Evolutionary conservation across 2,797 vertebrate genomes (phyloP).

Genomic region (Sebastes aleutianus): DNA sequence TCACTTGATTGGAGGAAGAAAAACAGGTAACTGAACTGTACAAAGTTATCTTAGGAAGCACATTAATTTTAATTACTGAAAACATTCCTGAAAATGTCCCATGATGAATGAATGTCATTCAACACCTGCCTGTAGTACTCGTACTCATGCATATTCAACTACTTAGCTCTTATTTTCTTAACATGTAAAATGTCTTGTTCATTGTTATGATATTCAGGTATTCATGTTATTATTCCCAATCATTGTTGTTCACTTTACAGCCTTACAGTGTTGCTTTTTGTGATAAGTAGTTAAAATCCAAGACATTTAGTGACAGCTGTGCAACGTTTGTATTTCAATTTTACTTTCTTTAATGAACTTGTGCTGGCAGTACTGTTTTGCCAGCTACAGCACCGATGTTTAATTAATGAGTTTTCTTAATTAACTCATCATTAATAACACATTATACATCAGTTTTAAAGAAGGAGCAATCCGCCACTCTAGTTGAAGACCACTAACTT

Average conservation of each 20-base stretch:
- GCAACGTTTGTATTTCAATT: background rate
- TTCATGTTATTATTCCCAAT: background rate
- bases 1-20: background rate
- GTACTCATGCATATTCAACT: background rate
- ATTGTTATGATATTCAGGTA: background rate
- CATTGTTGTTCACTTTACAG: background rate
- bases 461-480: background rate
- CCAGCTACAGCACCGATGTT: background rate
- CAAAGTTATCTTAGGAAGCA: background rate
- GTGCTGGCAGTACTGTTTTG: background rate
- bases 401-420: conserved; percentile 21
- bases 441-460: conserved; percentile 15
- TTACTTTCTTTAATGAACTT: background rate
- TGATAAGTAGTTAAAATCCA: background rate
- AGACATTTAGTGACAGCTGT: background rate
- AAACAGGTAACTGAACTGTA: background rate
- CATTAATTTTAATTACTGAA: background rate
- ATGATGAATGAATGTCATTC: background rate
- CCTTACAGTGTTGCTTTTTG: background rate
- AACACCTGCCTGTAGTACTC: background rate
- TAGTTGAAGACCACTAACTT: conserved; percentile 14
- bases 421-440: conserved; percentile 24
- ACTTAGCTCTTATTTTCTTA: background rate
- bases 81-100: background rate
- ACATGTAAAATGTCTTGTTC: background rate